Evolutionary conservation across 92 coral and sea anemone genomes (phyloP).

Genomic region (Pocillopora grandis): DNA sequence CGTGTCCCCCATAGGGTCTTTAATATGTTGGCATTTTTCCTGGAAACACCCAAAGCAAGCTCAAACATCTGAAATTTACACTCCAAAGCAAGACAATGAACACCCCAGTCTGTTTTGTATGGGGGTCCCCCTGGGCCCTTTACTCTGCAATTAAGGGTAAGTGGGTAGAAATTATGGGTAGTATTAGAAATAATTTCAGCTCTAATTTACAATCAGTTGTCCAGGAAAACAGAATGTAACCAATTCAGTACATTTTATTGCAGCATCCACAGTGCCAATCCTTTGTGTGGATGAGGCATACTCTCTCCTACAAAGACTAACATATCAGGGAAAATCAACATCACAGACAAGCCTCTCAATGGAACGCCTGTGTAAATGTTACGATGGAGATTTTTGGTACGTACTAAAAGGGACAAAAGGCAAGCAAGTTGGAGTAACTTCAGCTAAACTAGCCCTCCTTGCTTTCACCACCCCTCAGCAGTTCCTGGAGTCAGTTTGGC

Average conservation of each 20-base stretch:
- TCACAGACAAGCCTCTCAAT: background rate
- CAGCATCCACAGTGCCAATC: conserved; percentile 33
- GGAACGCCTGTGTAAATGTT: conserved; percentile 1
- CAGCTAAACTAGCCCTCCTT: conserved; percentile 48
- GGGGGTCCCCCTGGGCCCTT: too few relatives aligned
- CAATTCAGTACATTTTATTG: background rate
- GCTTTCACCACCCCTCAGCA: conserved; percentile 46
- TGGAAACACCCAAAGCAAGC: too few relatives aligned
- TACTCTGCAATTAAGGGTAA: too few relatives aligned
- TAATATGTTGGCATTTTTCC: too few relatives aligned
- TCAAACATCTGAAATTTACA: too few relatives aligned
- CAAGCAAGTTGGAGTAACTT: conserved; percentile 52
- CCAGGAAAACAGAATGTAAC: background rate
- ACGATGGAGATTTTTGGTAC: conserved; percentile 61
- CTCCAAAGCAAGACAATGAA: too few relatives aligned
- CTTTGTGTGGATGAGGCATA: conserved; percentile 54
- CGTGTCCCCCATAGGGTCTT: background rate
- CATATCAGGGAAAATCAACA: background rate
- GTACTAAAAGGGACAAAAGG: conserved; percentile 65
- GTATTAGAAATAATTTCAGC: background rate
- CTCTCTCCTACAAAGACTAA: conserved; percentile 24
- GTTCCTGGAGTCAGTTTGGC: too few relatives aligned
- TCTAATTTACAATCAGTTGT: background rate
- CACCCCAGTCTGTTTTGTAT: too few relatives aligned
- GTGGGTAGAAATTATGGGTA: background rate